A percentile compares a stretch with the other conserved stretches of the same genome.
These are phyloP conservation scores for Metacarcinus magister DNA, from an alignment of 2,888 invertebrate genomes.

Conservation along the genomic window DNA sequence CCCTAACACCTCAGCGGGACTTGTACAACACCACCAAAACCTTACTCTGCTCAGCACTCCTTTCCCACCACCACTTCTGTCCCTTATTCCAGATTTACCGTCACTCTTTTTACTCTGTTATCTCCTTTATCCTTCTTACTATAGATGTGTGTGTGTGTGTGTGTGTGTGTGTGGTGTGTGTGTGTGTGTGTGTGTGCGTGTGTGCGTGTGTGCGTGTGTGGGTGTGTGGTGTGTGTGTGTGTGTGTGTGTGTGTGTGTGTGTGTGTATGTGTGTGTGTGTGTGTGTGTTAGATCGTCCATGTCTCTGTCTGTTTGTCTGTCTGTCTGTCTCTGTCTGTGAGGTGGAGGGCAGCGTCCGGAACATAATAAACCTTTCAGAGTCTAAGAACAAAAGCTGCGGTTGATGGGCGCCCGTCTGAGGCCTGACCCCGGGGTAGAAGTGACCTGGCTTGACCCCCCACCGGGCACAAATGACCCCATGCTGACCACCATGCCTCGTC, in stretches of 20 bases:
- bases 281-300: not conserved
- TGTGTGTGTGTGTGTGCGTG: slow-evolving; percentile 52
- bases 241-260: slow-evolving; percentile 51
- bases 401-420: slow-evolving; percentile 50
- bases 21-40: not conserved
- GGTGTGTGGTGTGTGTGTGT: not conserved
- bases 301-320: slow-evolving; percentile 10
- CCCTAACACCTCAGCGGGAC: not conserved
- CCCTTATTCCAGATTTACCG: not conserved
- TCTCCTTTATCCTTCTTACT: not conserved
- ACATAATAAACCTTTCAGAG: slow-evolving; percentile 36
- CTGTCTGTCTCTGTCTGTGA: not conserved
- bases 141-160: not conserved
- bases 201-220: not conserved
- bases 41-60: not conserved
- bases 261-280: slow-evolving; percentile 10
- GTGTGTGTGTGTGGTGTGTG: not conserved
- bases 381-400: not conserved
- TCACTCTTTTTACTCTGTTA: too few relatives aligned
- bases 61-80: not conserved
- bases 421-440: slow-evolving; percentile 66
- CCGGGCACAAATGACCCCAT: slow-evolving; percentile 76
- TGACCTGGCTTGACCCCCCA: slow-evolving; percentile 71
- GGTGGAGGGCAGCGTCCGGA: not conserved
- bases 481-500: slow-evolving; percentile 65